Conservation (phyloP, 2,888 invertebrate species). For the Pemphredon lugubris region DNA sequence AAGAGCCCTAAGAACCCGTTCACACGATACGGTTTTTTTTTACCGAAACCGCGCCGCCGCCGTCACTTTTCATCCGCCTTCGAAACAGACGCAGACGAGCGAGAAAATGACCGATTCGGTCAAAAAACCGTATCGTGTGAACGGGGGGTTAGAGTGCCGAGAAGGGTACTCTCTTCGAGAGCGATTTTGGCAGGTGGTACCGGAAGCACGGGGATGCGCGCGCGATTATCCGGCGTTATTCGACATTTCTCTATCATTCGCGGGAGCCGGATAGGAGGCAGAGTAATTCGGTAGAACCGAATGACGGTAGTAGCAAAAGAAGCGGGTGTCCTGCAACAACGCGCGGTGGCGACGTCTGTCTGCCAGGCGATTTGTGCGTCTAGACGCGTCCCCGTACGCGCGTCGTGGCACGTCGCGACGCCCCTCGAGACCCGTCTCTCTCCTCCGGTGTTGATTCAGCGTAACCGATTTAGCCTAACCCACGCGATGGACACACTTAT, state of each 20-base stretch:
- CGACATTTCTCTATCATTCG: background rate
- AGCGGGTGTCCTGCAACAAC: constrained; percentile 23
- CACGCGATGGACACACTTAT: constrained; percentile 72
- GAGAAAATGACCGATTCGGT: too few relatives aligned
- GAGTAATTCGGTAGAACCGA: constrained; percentile 44
- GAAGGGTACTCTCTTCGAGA: background rate
- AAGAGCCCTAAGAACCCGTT: too few relatives aligned
- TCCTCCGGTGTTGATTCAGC: constrained; percentile 73
- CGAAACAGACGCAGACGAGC: too few relatives aligned
- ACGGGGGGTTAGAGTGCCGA: too few relatives aligned
- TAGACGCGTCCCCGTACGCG: constrained; percentile 70
- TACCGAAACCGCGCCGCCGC: too few relatives aligned
- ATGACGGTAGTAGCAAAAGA: constrained; percentile 35
- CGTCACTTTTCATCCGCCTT: too few relatives aligned
- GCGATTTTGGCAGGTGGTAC: constrained; percentile 40
- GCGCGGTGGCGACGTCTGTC: constrained; percentile 46
- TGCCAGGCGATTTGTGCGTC: constrained; percentile 75
- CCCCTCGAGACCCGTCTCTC: constrained; percentile 41
- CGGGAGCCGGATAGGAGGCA: constrained; percentile 6
- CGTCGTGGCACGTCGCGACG: constrained; percentile 53
- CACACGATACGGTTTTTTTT: too few relatives aligned
- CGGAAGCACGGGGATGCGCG: constrained; percentile 5
- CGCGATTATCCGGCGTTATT: background rate
- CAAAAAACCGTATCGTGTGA: too few relatives aligned
- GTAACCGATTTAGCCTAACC: constrained; percentile 76